Evolutionary conservation across 2,888 invertebrate species (phyloP), one percentile per base, ranked within the genome.

Genomic region (Leptinotarsa tumamoca): DNA sequence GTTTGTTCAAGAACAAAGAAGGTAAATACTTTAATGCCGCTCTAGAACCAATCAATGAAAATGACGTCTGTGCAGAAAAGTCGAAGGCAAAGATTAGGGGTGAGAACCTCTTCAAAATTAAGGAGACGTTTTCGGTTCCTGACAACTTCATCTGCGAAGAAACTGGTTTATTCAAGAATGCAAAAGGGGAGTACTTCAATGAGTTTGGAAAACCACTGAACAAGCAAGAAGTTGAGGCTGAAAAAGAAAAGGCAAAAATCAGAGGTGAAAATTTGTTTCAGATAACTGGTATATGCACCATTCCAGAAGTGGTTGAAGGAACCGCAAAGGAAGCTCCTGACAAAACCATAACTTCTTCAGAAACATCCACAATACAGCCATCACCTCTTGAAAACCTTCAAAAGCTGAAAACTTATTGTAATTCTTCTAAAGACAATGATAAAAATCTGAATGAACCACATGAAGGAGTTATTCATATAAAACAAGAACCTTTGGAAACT

Each of bases 401-500:
- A 54, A 54, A 69, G 23, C 54, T 15, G 14, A n/a, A 4, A 15
- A 23, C 61, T 23, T 13, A 10, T 14, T 15, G 4, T 14, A 21
- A 61, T 4, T 13, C 61, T 23, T 15, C 23, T 4, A 27, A 5
- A 14, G 15, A 5, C 43, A 3, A 3, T 43, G 63, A 63, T 63
- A 33, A 17, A 27, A 43, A 7, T 33, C 15, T 7, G 10, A 63
- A 43, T n/a, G 63, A n/a, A 15, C 17, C 21, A 14, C 70, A n/a
- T 33, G 33, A 33, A 50, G 4, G 10, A 4, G 18, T 43, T 7
- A 27, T 69, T 18, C 23, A 66, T 13, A 73, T 78, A 71, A 79
- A 79, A 74, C 54, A 79, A 27, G 79, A 78, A 66, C 76, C 76
- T 4, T 14, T 63, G n/a, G 76, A 76, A 33, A 58, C 49, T 18